Percentiles rank a stretch among this genome's conserved stretches.
Conservation (phyloP, 2,797 vertebrate species). For the Okamejei kenojei region DNA sequence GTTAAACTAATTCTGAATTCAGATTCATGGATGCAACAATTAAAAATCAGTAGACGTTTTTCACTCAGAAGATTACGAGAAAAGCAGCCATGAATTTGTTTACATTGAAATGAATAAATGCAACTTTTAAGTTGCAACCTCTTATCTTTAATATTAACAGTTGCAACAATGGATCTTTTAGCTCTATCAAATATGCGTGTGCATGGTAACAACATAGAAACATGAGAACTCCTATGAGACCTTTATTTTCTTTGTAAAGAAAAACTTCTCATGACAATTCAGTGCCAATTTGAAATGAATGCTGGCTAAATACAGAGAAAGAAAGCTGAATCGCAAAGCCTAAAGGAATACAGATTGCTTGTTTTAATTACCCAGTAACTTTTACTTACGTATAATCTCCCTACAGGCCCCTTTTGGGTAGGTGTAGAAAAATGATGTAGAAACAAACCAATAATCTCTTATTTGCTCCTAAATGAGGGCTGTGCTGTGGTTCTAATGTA, state of each 20-base stretch:
- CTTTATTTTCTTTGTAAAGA: background rate
- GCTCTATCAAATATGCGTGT: background rate
- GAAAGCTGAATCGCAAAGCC: slow-evolving; percentile 71
- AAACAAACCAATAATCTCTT: slow-evolving; percentile 85
- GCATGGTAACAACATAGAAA: background rate
- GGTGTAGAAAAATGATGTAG: slow-evolving; percentile 64
- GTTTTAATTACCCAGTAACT: slow-evolving; percentile 90
- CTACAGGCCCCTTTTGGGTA: slow-evolving; percentile 70
- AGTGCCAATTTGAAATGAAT: slow-evolving; percentile 74
- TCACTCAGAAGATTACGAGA: background rate
- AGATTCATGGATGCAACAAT: background rate
- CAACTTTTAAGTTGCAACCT: background rate
- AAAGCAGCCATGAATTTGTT: background rate
- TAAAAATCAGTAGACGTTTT: background rate
- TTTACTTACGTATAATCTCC: slow-evolving; percentile 85
- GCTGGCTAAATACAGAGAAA: slow-evolving; percentile 54
- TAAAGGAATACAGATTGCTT: slow-evolving; percentile 92
- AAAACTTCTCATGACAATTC: slow-evolving; percentile 46
- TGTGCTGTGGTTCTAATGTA: slow-evolving; percentile 60
- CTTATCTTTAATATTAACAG: background rate
- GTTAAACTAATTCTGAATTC: slow-evolving; percentile 21
- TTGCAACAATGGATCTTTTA: background rate
- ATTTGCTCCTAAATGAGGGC: slow-evolving; percentile 72
- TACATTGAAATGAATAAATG: background rate
- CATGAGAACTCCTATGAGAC: slow-evolving; percentile 7